These are phyloP conservation scores for Limosa lapponica DNA, from an alignment of 2,797 vertebrate genomes.

Conservation along the genomic window DNA sequence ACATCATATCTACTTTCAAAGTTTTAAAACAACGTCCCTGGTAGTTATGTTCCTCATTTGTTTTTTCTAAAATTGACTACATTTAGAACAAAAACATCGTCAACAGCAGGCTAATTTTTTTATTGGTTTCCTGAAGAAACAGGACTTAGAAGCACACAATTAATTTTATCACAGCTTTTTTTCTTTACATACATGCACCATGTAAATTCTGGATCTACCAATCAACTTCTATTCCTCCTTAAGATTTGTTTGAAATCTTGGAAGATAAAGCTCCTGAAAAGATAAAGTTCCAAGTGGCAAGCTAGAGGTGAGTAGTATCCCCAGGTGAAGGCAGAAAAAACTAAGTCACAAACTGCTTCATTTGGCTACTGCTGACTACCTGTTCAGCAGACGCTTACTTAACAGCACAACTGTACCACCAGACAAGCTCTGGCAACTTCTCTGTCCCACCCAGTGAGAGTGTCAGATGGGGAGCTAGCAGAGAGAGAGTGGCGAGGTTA, in stretches of 20 bases:
- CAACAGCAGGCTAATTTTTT: neutral
- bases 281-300: neutral
- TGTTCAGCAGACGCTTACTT: neutral
- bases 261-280: neutral
- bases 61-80: neutral
- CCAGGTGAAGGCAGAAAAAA: neutral
- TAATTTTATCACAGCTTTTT: neutral
- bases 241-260: neutral
- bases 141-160: neutral
- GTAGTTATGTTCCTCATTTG: neutral
- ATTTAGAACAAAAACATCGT: neutral
- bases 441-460: neutral
- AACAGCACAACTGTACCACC: neutral
- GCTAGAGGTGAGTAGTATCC: neutral
- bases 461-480: neutral
- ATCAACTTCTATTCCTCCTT: neutral
- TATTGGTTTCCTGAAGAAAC: neutral
- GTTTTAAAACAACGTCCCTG: neutral
- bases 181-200: neutral
- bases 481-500: neutral
- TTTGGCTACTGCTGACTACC: neutral
- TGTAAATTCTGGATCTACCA: neutral
- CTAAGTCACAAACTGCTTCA: neutral
- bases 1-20: neutral
- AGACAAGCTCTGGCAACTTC: neutral